Conservation (phyloP, 2,113 vertebrate genomes). For the Cyrtonyx montezumae region DNA sequence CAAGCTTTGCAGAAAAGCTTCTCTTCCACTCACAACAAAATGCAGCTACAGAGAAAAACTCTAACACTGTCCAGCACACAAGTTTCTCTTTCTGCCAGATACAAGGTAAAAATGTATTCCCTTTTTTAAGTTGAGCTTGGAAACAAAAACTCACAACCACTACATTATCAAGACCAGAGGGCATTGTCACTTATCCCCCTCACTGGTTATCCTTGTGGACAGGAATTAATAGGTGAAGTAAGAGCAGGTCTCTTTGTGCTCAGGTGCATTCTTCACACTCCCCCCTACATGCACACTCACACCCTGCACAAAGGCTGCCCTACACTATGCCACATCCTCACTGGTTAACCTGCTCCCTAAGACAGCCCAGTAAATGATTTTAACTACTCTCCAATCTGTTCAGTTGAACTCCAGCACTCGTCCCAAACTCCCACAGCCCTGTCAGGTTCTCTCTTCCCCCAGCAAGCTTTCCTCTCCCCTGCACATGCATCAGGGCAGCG, state of each 20-base stretch:
- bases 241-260: neutral
- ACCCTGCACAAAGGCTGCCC: neutral
- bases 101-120: too few relatives aligned
- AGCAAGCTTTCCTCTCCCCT: neutral
- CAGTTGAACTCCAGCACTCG: neutral
- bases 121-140: neutral
- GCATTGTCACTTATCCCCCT: neutral
- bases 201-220: neutral
- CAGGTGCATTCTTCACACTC: neutral
- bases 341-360: neutral
- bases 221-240: neutral
- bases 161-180: neutral
- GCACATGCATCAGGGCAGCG: neutral
- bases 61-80: neutral
- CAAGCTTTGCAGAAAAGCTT: neutral
- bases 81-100: neutral
- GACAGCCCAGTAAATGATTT: neutral
- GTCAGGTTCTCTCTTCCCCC: neutral
- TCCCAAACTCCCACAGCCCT: neutral
- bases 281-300: accelerated
- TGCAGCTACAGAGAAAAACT: neutral
- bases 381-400: neutral
- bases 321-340: neutral
- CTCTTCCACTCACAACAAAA: neutral
- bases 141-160: neutral